Base-by-base conservation (phyloP, 1,140 invertebrate genomes). In the Rhagoletis pomonella region DNA sequence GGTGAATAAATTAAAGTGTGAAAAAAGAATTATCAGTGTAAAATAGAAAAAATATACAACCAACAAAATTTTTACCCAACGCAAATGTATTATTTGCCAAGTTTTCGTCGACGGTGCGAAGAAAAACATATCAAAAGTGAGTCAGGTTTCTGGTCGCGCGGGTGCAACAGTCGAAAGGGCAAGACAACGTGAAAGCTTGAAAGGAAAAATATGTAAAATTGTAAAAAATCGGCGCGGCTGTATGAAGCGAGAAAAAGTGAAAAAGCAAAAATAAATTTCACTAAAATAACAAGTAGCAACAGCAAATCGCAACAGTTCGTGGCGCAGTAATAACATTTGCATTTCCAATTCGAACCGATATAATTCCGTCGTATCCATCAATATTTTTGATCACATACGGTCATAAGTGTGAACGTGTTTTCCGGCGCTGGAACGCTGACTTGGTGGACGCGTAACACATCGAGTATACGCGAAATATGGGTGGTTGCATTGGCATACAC, bases 401-500 rank as follows among this genome's bases (percentile, higher is more conserved):
- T n/a, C 44, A 55, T 55, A 55, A 9, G 47, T 55, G 17, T 17
- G 73, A 81, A 55, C 73, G 47, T 50, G 73, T 81, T 81, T 81
- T 81, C 73, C 73, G 47, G 73, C 17, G 47, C 73, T 55, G 19
- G n/a, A 55, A 81, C 73, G 47, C 50, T 50, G 47, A 47, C 42
- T 81, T 81, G 73, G 73, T 73, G 42, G 42, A 73, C 67, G 67
- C 67, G 67, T 42, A 73, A 73, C 67, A 73, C 47, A 42, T 58
- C 44, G 44, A 39, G 50, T 85, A 44, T 85, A 60, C 17, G 59
- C 42, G 84, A 85, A 85, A 87, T 94, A 97, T 97, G 96, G 96
- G 96, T 93, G 96, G 96, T 91, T 97, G 96, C 94, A 97, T 97
- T 94, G 96, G 96, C 93, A 96, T 96, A 93, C 96, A 96, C 92